phyloP scores from a whole-genome alignment of 2,113 vertebrate genomes.

The Heterocephalus glaber region DNA sequence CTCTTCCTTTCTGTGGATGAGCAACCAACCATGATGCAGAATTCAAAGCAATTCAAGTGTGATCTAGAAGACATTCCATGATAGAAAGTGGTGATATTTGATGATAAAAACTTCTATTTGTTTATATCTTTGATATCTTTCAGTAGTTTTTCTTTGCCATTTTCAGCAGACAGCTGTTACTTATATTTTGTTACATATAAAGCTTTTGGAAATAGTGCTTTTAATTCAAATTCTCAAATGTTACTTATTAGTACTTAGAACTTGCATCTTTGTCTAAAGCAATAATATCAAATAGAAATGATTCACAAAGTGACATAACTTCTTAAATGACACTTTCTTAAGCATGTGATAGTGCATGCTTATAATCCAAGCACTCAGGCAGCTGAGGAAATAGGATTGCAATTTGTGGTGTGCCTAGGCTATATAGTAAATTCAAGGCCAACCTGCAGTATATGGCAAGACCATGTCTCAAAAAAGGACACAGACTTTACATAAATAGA shows the following conservation, averaged over 20 bases:
- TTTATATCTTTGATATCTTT: neutral
- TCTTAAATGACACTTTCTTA: neutral
- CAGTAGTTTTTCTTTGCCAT: neutral
- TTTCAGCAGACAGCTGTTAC: neutral
- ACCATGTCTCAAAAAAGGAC: neutral
- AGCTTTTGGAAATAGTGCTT: neutral
- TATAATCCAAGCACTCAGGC: neutral
- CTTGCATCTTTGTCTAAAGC: neutral
- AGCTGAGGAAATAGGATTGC: neutral
- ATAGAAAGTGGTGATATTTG: neutral
- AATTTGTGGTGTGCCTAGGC: neutral
- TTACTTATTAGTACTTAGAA: neutral
- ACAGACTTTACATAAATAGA: neutral
- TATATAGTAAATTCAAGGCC: neutral
- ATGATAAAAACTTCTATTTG: neutral
- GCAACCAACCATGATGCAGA: neutral
- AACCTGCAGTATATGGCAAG: neutral
- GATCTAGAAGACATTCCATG: neutral
- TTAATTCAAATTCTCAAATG: neutral
- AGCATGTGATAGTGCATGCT: too few species aligned
- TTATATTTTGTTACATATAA: neutral
- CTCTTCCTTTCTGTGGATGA: too few species aligned
- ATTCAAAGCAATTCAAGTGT: neutral
- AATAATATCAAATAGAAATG: neutral
- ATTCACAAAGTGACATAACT: neutral